These are phyloP conservation scores for Pithys albifrons DNA, from an alignment of 2,113 vertebrate genomes.

Conservation along the genomic window DNA sequence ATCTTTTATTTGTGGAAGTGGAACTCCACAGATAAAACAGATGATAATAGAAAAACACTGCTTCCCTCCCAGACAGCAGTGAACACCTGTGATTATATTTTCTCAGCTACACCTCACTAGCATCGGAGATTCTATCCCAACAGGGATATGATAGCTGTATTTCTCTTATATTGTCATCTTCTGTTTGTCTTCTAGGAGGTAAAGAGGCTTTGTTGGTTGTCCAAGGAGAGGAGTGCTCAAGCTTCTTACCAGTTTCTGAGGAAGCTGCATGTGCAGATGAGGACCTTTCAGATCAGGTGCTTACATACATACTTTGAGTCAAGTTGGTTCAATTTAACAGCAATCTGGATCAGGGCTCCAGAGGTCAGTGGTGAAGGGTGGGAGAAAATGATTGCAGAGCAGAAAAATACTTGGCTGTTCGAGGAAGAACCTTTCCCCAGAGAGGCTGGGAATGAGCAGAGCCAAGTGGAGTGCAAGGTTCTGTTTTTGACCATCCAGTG, in stretches of 20 bases:
- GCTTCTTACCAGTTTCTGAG: neutral
- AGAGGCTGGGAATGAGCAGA: neutral
- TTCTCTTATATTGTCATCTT: neutral
- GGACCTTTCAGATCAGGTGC: neutral
- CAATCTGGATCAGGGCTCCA: neutral
- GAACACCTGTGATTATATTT: neutral
- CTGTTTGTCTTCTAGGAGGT: neutral
- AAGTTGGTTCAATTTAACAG: neutral
- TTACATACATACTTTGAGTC: neutral
- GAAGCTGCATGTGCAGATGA: neutral
- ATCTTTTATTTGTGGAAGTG: neutral
- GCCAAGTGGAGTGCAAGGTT: neutral
- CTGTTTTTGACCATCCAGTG: neutral
- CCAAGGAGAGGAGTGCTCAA: neutral
- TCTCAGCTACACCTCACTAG: neutral
- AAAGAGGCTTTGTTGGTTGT: neutral
- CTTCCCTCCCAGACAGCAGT: neutral
- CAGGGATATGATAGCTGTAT: neutral
- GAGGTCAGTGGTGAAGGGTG: rapidly evolving
- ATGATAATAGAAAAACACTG: neutral
- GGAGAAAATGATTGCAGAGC: neutral
- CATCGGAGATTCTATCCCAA: neutral
- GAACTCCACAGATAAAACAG: neutral
- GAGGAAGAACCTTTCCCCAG: neutral
- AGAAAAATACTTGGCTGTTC: neutral